Percentiles rank a stretch among this genome's conserved stretches.
These are phyloP conservation scores for Callospermophilus lateralis DNA, from an alignment of 2,113 vertebrate genomes.

Conservation along the genomic window DNA sequence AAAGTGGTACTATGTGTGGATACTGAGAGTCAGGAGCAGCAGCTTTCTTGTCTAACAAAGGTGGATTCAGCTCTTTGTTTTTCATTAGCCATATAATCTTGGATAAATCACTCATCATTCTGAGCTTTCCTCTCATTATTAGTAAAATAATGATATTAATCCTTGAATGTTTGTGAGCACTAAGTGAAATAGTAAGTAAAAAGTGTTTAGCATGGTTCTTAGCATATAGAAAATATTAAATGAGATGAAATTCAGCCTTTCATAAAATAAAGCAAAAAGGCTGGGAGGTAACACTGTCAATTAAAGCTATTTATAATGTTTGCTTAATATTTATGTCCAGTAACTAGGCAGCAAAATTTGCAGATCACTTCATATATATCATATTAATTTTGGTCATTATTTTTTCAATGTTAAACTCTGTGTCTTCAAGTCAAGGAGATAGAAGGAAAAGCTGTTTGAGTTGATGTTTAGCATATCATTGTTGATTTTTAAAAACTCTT, in stretches of 20 bases:
- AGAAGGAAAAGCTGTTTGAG: neutral
- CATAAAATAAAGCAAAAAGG: conserved; percentile 38
- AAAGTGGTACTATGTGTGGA: neutral
- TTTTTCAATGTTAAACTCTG: conserved; percentile 43
- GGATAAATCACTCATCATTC: neutral
- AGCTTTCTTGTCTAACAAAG: neutral
- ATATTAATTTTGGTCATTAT: conserved; percentile 43
- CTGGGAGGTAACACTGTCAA: neutral
- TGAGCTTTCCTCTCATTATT: neutral
- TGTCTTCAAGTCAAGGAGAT: neutral
- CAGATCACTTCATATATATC: conserved; percentile 2
- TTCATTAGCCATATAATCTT: neutral
- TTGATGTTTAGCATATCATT: neutral
- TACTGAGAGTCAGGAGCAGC: neutral
- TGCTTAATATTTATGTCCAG: conserved; percentile 42
- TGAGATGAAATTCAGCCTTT: conserved; percentile 35
- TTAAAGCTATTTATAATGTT: conserved; percentile 41
- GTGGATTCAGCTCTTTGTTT: neutral
- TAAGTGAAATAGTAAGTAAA: conserved; percentile 8
- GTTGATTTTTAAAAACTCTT: neutral
- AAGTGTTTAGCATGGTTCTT: conserved; percentile 1
- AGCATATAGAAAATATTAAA: neutral
- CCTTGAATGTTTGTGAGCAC: neutral
- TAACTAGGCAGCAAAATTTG: conserved; percentile 31
- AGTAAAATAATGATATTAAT: neutral